Conservation (phyloP, 2,888 invertebrate genomes). For the Aromia moschata region DNA sequence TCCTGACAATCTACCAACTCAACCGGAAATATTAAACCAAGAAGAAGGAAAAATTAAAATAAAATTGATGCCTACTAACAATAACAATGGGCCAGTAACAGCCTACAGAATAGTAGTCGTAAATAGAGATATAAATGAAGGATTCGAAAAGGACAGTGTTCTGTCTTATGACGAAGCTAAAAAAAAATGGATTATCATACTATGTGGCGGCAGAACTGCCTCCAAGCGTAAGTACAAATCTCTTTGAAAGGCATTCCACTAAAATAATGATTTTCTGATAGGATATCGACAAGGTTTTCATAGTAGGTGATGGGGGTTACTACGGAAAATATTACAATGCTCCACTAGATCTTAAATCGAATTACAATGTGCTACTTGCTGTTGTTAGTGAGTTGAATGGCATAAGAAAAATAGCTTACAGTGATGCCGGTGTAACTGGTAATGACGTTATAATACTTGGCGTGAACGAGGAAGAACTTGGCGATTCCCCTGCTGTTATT, state of each 20-base stretch:
- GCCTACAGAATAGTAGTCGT: conserved; percentile 80
- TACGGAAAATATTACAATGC: conserved; percentile 83
- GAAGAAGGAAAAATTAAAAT: conserved; percentile 73
- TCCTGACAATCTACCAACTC: conserved; percentile 75
- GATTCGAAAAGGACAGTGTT: conserved; percentile 70
- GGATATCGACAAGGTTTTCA: conserved; percentile 73
- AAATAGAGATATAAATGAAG: conserved; percentile 71
- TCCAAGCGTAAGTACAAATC: conserved; percentile 64
- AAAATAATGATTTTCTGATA: conserved; percentile 36
- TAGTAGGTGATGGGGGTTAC: conserved; percentile 77
- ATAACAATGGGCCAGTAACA: conserved; percentile 82
- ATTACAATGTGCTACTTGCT: conserved; percentile 76
- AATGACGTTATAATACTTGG: conserved; percentile 66
- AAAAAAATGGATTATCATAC: conserved; percentile 75
- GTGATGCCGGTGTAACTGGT: conserved; percentile 56
- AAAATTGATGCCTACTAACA: conserved; percentile 72
- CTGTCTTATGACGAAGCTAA: conserved; percentile 74
- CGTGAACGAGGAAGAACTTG: conserved; percentile 61
- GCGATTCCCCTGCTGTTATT: conserved; percentile 61
- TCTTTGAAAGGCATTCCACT: background rate
- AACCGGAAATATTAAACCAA: conserved; percentile 72
- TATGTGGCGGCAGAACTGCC: conserved; percentile 85
- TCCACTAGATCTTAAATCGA: conserved; percentile 71
- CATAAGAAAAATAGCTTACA: conserved; percentile 73
- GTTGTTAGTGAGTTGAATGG: conserved; percentile 75